Percentiles rank a stretch among this genome's conserved stretches.
These are phyloP conservation scores for Araneus ventricosus DNA, from an alignment of 1,140 invertebrate species.

Conservation along the genomic window DNA sequence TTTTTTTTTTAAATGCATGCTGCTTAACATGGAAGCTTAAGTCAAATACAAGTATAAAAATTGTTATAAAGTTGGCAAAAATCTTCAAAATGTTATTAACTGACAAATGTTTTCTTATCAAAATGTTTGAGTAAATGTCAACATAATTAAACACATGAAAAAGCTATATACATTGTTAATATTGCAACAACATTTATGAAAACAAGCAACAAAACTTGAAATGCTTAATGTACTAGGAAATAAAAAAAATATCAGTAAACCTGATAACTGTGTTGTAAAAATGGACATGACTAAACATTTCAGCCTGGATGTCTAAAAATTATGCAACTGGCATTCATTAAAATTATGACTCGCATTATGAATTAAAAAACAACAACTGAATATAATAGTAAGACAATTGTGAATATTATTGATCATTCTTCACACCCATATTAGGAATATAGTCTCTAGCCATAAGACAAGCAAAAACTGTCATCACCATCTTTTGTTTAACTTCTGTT, in stretches of 20 bases:
- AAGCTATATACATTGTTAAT: neutral
- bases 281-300: neutral
- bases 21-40: neutral
- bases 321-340: neutral
- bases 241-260: neutral
- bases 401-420: constrained; percentile 51
- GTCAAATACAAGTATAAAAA: neutral
- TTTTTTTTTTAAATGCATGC: neutral
- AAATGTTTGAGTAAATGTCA: neutral
- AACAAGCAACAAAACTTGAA: neutral
- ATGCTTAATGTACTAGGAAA: neutral
- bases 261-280: neutral
- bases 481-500: constrained; percentile 97
- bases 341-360: neutral
- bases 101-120: neutral
- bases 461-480: constrained; percentile 99
- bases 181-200: neutral
- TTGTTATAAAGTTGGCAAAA: neutral
- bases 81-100: neutral
- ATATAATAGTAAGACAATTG: neutral
- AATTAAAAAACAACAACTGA: neutral
- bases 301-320: neutral
- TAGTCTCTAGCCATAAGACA: constrained; percentile 98
- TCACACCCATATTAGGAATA: constrained; percentile 88
- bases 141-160: neutral